Base-by-base conservation (phyloP, 1,140 invertebrate genomes). In the Pectinophora gossypiella region DNA sequence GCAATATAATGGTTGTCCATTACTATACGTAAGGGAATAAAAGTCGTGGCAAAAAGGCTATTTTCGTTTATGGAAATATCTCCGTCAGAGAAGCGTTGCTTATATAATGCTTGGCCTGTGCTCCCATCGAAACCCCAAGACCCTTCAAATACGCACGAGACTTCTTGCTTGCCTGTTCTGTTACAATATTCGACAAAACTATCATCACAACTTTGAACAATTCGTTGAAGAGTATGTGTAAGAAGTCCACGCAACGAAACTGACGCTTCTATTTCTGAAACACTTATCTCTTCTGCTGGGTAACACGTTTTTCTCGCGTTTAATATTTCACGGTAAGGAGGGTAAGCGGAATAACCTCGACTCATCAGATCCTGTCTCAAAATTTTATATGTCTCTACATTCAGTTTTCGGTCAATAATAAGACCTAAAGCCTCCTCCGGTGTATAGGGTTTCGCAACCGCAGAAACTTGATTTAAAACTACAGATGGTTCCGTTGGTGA, bases 181-280 rank as follows among this genome's bases (percentile, higher is more conserved):
- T 35, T 32, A 15, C 40, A 44, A 16, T 44, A 51, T 35, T 42
- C 16, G 19, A 22, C 15, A 2, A 51, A 15, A 20, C 19, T 15
- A 27, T 45, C 22, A 19, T 51, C 42, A 35, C 22, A 22, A 2
- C 10, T 32, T 32, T 43, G 15, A 2, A 51, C 12, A 3, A 51
- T 27, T 5, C 42, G 16, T 15, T 36, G 13, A 36, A 44, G 27
- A 19, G 50, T 51, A 23, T 51, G 49, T 21, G 16, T 19, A 2
- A 51, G 27, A 6, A 51, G 36, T 12, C 23, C 19, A 10, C 32
- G 42, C 1, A 51, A 51, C 32, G 50, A 21, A 6, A 51, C 40
- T 2, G 21, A n/a, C 12, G 50, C 50, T 27, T 51, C 50, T 51
- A n/a, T 51, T 45, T 51, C 50, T 44, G 16, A 20, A 3, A 51